Conservation (phyloP, 2,113 vertebrate species). For the Dolichallabes microphthalmus region DNA sequence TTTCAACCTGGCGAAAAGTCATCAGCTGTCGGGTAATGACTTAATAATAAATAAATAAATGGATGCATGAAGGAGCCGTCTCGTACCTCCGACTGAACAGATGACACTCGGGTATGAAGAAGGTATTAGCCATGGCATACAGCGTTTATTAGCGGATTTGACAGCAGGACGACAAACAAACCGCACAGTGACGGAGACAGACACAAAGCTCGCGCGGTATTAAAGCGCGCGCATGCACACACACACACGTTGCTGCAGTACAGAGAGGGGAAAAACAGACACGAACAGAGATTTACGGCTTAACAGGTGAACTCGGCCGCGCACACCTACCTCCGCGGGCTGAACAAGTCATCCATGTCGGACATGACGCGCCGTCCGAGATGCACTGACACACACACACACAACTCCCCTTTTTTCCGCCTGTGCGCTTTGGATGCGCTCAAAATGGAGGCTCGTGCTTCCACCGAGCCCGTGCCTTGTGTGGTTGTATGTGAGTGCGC, state of each 20-base stretch:
- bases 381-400: not conserved
- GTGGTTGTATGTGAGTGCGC: not conserved
- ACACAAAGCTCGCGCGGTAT: slow-evolving; percentile 5
- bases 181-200: slow-evolving; percentile 1
- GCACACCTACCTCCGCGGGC: slow-evolving; percentile 93
- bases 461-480: slow-evolving; percentile 88
- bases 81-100: not conserved
- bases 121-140: not conserved
- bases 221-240: not conserved
- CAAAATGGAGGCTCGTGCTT: slow-evolving; percentile 96
- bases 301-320: slow-evolving; percentile 66
- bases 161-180: slow-evolving; percentile 18
- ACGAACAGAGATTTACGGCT: slow-evolving; percentile 31
- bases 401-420: slow-evolving; percentile 47
- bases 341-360: slow-evolving; percentile 93
- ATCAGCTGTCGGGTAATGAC: not conserved
- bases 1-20: not conserved
- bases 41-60: not conserved
- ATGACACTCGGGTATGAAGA: not conserved
- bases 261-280: not conserved
- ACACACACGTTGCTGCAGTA: too few relatives aligned
- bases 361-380: slow-evolving; percentile 67
- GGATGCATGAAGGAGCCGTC: not conserved
- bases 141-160: not conserved
- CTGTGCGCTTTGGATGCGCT: slow-evolving; percentile 69